These are phyloP conservation scores for Carcina quercana DNA, from an alignment of 2,888 invertebrate genomes.

Conservation along the genomic window DNA sequence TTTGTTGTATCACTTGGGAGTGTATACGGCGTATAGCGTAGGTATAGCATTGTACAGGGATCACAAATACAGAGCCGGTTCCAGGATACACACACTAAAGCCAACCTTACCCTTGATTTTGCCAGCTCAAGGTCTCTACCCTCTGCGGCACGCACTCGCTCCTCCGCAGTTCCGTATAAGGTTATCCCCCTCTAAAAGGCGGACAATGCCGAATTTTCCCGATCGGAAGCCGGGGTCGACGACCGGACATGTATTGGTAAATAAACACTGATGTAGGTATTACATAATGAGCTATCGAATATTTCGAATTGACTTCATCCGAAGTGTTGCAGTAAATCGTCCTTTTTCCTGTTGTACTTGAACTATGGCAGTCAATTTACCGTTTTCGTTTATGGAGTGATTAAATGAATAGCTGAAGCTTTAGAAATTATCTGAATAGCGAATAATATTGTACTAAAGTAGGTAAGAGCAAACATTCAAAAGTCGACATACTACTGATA, in stretches of 20 bases:
- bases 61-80: conserved; percentile 39
- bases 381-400: too few species aligned
- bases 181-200: conserved; percentile 51
- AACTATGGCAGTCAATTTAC: too few species aligned
- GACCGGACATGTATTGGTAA: conserved; percentile 69
- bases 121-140: conserved; percentile 74
- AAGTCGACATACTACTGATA: too few species aligned
- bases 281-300: conserved; percentile 33
- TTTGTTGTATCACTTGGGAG: too few species aligned
- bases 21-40: too few species aligned
- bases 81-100: conserved; percentile 44
- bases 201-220: conserved; percentile 64
- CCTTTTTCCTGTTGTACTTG: too few species aligned
- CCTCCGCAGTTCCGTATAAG: conserved; percentile 37
- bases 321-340: too few species aligned
- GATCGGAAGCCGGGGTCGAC: conserved; percentile 54
- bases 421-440: too few species aligned
- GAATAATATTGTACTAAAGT: too few species aligned
- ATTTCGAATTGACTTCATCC: conserved; percentile 27
- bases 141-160: conserved; percentile 47
- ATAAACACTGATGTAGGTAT: conserved; percentile 59
- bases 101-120: conserved; percentile 70
- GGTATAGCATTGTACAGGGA: background rate
- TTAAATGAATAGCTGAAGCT: too few species aligned
- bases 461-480: too few species aligned